These are phyloP conservation scores for Drosophila orena DNA, from an alignment of 1,140 invertebrate species.

Conservation along the genomic window DNA sequence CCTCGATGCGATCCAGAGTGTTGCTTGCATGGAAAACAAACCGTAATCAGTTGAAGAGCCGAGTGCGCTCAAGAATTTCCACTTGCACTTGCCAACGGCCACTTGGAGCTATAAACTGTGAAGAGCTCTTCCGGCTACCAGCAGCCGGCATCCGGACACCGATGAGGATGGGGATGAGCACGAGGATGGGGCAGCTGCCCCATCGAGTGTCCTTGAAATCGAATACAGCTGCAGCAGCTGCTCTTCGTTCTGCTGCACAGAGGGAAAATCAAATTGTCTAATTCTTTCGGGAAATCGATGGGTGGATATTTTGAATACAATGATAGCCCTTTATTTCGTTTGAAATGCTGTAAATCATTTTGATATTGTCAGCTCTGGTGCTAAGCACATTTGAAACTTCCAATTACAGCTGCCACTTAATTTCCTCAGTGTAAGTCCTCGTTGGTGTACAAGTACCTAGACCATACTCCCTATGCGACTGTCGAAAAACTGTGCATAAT, in stretches of 20 bases:
- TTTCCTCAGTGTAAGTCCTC: conserved; percentile 3
- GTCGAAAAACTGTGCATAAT: conserved; percentile 42
- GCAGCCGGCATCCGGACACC: conserved; percentile 29
- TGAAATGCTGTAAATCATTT: too few relatives aligned
- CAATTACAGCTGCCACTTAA: not conserved
- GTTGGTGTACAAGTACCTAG: conserved; percentile 2
- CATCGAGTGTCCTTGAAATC: conserved; percentile 72
- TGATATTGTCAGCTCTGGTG: rapidly evolving
- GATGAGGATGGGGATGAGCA: conserved; percentile 22
- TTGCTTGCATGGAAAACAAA: conserved; percentile 74
- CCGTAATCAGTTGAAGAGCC: conserved; percentile 68
- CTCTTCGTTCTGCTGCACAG: conserved; percentile 21
- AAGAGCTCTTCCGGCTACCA: conserved; percentile 72
- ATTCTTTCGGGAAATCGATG: not conserved
- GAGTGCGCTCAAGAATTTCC: conserved; percentile 72
- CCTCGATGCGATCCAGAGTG: conserved; percentile 5
- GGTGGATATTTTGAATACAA: too few relatives aligned
- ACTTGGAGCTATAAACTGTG: conserved; percentile 80
- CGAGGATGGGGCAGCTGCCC: conserved; percentile 58
- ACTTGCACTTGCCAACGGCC: conserved; percentile 80
- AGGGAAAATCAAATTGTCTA: conserved; percentile 8
- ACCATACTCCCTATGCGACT: conserved; percentile 1
- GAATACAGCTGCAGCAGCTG: conserved; percentile 54
- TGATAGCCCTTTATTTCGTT: too few relatives aligned
- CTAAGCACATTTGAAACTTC: too few relatives aligned